Base-by-base conservation (phyloP, 2,888 invertebrate genomes). In the Isotomurus palustris region DNA sequence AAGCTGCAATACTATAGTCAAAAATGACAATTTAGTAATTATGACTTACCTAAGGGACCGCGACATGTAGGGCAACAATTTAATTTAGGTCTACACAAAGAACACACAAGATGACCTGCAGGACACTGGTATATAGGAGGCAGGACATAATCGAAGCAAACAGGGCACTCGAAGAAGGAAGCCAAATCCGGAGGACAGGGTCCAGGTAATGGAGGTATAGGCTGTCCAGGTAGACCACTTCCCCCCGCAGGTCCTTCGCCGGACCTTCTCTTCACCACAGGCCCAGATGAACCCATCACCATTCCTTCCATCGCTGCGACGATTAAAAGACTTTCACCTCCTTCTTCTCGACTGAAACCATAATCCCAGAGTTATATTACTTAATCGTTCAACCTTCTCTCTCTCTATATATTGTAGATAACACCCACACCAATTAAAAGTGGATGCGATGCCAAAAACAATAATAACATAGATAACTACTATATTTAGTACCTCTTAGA, bases 81-180 rank as follows among this genome's bases (percentile, higher is more conserved):
- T 24, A 83, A 74, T 70, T 83, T 83, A 38, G 80, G 79, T 60
- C 82, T 74, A 73, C 83, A 83, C 36, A 76, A 75, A 51, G 80
- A 78, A 72, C 82, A 83, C 8, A 82, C 81, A 62, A 83, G 76
- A 71, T 83, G 83, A 27, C 82, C 83, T 70, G 79, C 79, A 14
- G 40, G 79, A 70, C 82, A 82, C 29, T 64, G 63, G 38, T 49
- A 60, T 73, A 99, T 99, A 38, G 99, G 99, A 66, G 99, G 99
- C 74, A 99, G 81, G 66, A 99, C 97, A 82, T 96, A 97, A 79
- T 99, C 99, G 77, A 99, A 95, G 78, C 99, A 99, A 67, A 99
- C 99, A 35, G 93, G 93, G 77, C 93, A 93, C 76, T 93, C 92
- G 76, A 93, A 93, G 50, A 93, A 80, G 63, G 91, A 90, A 66